Evolutionary conservation across 2,888 invertebrate genomes (phyloP), one percentile per base, ranked within the genome.

Genomic region (Schizaphis graminum): DNA sequence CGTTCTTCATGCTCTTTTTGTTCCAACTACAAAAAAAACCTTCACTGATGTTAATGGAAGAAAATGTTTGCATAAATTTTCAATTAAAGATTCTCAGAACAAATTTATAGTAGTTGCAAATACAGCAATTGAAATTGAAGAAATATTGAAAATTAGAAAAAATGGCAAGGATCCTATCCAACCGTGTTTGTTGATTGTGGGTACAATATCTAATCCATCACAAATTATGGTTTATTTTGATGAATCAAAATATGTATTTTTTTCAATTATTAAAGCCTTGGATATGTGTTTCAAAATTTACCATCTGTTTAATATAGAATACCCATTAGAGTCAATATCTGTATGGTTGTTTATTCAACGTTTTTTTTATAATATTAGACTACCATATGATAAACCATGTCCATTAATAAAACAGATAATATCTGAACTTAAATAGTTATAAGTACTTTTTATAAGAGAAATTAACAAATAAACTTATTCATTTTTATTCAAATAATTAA

Each of bases 281-380:
- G 35, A 88, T 88, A 88, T 88, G 88, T 88, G 88, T 56, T 88
- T 88, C 24, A 88, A 88, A 88, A 88, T 35, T 47, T 56, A 88
- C 4, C 49, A 16, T 56, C 7, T n/a, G n/a, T n/a, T n/a, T n/a
- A n/a, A n/a, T n/a, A n/a, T n/a, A n/a, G n/a, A n/a, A n/a, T n/a
- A n/a, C n/a, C n/a, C n/a, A n/a, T n/a, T n/a, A n/a, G n/a, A n/a
- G n/a, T n/a, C n/a, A n/a, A n/a, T n/a, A 88, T 56, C 35, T 56
- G 53, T 87, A n/a, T 87, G 49, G 49, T 35, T 88, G 35, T 88
- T 88, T 88, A 88, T 56, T 56, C 53, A 53, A 56, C 53, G 24
- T 53, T 88, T 88, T 88, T 88, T 88, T 88, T 56, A 53, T 56
- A 88, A 56, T n/a, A 88, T 88, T 56, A 88, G 35, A 88, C 8